A percentile compares a stretch with the other conserved stretches of the same genome.
Evolutionary conservation across 2,797 vertebrate genomes (phyloP).

Genomic region (Gymnoscopelus braueri): DNA sequence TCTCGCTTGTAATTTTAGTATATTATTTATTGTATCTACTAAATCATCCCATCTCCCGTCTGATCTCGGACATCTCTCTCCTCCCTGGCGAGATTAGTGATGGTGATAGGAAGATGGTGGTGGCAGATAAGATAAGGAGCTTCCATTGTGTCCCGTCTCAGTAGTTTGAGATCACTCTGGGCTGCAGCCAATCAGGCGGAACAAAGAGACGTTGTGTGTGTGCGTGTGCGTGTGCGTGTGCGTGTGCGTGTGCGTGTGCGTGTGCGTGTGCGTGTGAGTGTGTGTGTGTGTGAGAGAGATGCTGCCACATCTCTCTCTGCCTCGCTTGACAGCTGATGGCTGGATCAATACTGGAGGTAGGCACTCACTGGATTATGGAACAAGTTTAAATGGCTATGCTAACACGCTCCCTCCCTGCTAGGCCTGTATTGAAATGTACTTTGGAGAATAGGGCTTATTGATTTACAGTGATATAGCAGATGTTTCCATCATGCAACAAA

Average conservation of each 20-base stretch:
- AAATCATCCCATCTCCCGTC: neutral
- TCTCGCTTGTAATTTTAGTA: neutral
- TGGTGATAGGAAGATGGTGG: slow-evolving; percentile 3
- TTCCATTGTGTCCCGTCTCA: neutral
- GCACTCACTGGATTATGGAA: slow-evolving; percentile 16
- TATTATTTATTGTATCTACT: neutral
- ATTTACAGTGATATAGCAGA: neutral
- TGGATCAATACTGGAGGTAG: slow-evolving; percentile 45
- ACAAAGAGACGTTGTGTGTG: slow-evolving; percentile 43
- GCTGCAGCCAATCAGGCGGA: slow-evolving; percentile 10
- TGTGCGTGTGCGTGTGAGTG: too few species aligned
- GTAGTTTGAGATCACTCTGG: neutral
- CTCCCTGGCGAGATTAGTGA: neutral
- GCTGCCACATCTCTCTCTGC: slow-evolving; percentile 40
- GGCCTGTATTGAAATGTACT: neutral
- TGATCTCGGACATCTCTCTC: slow-evolving; percentile 14
- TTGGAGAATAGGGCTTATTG: neutral
- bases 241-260: too few species aligned
- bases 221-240: too few species aligned
- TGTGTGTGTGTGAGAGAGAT: too few species aligned
- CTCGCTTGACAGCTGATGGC: slow-evolving; percentile 10
- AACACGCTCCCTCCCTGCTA: slow-evolving; percentile 7
- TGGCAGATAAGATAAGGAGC: neutral
- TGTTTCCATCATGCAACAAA: slow-evolving; percentile 29
- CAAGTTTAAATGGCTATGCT: slow-evolving; percentile 25